These are phyloP conservation scores for Brachyhypopomus gauderio DNA, from an alignment of 2,113 vertebrate genomes.

Conservation along the genomic window DNA sequence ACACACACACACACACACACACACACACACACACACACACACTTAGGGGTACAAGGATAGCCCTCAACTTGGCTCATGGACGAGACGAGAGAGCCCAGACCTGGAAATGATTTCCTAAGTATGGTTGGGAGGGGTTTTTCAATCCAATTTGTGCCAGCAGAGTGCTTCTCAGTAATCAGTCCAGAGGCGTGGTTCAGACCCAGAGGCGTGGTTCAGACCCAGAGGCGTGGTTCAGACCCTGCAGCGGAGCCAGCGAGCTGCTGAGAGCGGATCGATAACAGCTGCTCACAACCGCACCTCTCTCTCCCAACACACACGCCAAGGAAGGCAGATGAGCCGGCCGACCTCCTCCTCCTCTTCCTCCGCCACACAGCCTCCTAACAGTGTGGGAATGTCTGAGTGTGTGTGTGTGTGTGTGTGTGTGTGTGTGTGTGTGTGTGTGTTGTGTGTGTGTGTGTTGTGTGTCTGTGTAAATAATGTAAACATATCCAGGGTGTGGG, in stretches of 20 bases:
- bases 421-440: not conserved
- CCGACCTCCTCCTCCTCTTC: not conserved
- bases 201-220: conserved; percentile 44
- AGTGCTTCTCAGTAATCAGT: conserved; percentile 57
- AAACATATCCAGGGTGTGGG: conserved; percentile 39
- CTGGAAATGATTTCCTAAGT: conserved; percentile 57
- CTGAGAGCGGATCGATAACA: conserved; percentile 51
- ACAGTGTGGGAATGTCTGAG: conserved; percentile 6
- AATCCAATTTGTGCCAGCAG: conserved; percentile 57
- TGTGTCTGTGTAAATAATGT: conserved; percentile 42
- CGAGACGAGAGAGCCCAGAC: conserved; percentile 29
- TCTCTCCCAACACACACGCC: conserved; percentile 38
- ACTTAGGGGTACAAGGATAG: conserved; percentile 39
- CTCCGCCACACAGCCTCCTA: conserved; percentile 11
- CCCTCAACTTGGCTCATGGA: conserved; percentile 37
- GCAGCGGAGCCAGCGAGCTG: conserved; percentile 47
- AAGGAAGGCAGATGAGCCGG: not conserved
- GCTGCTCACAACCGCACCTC: conserved; percentile 40
- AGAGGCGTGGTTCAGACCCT: conserved; percentile 42
- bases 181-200: conserved; percentile 48
- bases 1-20: not conserved
- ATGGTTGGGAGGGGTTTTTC: conserved; percentile 53
- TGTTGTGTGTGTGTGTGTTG: conserved; percentile 21
- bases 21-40: too few relatives aligned
- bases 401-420: not conserved